Evolutionary conservation across 2,888 invertebrate species (phyloP).

Genomic region (Nudaria mundana): DNA sequence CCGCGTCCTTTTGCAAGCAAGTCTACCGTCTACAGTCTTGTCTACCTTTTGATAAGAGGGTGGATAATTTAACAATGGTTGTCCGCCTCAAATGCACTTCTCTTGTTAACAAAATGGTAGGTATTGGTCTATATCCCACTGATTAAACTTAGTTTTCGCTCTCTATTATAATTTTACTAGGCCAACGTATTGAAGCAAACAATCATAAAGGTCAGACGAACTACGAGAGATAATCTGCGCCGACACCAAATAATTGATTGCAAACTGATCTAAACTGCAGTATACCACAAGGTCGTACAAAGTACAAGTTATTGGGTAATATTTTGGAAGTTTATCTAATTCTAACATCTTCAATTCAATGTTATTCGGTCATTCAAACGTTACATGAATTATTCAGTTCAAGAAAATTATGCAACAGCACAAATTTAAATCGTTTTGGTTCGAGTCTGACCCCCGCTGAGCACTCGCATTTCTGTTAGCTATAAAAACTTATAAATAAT

Average conservation of each 20-base stretch:
- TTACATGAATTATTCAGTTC: conserved; percentile 64
- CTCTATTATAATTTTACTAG: too few relatives aligned
- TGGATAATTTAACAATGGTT: too few relatives aligned
- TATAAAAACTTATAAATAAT: conserved; percentile 47
- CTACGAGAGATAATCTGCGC: conserved; percentile 32
- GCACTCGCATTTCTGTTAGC: conserved; percentile 39
- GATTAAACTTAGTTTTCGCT: too few relatives aligned
- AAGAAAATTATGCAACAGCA: conserved; percentile 67
- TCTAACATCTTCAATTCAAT: conserved; percentile 40
- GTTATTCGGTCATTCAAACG: conserved; percentile 50
- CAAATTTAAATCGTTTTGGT: conserved; percentile 68
- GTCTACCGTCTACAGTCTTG: too few relatives aligned
- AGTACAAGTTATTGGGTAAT: conserved; percentile 43
- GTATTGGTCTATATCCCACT: too few relatives aligned
- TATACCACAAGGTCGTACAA: conserved; percentile 44
- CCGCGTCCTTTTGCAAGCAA: too few relatives aligned
- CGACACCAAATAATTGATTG: conserved; percentile 41
- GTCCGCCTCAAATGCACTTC: too few relatives aligned
- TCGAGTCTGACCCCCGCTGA: conserved; percentile 58
- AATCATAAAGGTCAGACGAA: conserved; percentile 30
- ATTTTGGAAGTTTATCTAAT: conserved; percentile 55
- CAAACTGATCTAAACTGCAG: conserved; percentile 46
- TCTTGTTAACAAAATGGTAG: not conserved
- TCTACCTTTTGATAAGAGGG: too few relatives aligned
- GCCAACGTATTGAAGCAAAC: conserved; percentile 16